Percentiles rank a stretch among this genome's conserved stretches.
Conservation (phyloP, 1,140 invertebrate genomes). For the Rhopalosiphum padi region DNA sequence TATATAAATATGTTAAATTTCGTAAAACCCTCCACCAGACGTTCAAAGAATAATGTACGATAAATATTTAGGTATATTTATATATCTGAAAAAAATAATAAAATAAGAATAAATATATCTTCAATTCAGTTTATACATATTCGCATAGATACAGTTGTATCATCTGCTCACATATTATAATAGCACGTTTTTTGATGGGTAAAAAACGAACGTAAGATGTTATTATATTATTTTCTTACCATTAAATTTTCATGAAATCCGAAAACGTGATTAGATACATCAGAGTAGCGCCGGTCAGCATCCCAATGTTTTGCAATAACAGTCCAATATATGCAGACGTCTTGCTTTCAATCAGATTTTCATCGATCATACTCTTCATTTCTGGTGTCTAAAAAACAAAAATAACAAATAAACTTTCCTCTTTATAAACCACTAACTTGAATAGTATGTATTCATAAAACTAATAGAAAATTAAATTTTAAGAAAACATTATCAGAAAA, state of each 20-base stretch:
- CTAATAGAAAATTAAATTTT: not conserved
- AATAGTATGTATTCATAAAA: not conserved
- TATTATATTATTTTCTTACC: not conserved
- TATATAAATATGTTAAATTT: not conserved
- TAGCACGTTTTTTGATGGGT: not conserved
- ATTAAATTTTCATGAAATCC: not conserved
- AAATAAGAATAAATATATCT: not conserved
- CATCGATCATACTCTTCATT: constrained; percentile 62
- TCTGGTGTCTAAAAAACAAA: constrained; percentile 64
- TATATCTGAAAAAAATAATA: not conserved
- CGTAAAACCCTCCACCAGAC: not conserved
- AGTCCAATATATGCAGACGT: constrained; percentile 58
- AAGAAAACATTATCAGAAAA: not conserved
- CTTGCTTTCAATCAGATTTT: constrained; percentile 59
- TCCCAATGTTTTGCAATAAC: constrained; percentile 61
- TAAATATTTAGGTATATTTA: not conserved
- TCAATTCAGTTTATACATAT: not conserved
- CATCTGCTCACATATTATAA: not conserved
- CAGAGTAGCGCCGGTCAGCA: constrained; percentile 59
- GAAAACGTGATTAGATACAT: constrained; percentile 60
- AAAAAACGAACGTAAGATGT: not conserved
- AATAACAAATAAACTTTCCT: not conserved
- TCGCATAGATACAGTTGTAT: not conserved
- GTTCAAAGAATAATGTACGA: not conserved
- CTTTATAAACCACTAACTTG: not conserved